Evolutionary conservation across 2,797 vertebrate genomes (phyloP).

Genomic region (Gymnocypris eckloni): DNA sequence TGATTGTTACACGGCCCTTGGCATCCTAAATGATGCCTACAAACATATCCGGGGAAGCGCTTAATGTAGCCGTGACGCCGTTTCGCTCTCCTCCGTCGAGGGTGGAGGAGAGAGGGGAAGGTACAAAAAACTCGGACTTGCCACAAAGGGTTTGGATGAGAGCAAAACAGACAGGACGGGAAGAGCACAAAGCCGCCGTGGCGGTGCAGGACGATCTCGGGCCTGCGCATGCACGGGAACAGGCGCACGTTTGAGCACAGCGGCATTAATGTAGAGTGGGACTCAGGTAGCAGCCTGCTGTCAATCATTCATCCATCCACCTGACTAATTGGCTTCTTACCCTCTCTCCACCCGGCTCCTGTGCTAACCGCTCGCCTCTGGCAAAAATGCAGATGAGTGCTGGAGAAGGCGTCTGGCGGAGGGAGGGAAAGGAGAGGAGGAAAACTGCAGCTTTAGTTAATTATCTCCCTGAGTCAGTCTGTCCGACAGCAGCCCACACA

Average conservation of each 20-base stretch:
- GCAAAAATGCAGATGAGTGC: constrained; percentile 98
- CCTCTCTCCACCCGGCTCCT: constrained; percentile 98
- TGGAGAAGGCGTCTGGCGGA: constrained; percentile 82
- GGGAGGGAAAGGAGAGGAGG: constrained; percentile 64
- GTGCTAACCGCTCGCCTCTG: constrained; percentile 99
- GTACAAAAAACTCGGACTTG: constrained; percentile 44
- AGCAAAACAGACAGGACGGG: constrained; percentile 49
- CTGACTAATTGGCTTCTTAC: constrained; percentile 99
- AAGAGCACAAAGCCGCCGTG: constrained; percentile 52
- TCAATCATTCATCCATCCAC: constrained; percentile 99
- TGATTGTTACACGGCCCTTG: constrained; percentile 22
- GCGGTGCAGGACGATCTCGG: constrained; percentile 39
- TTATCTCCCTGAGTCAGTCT: constrained; percentile 94
- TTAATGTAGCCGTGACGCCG: background rate
- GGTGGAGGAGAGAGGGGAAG: constrained; percentile 32
- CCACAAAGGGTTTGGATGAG: constrained; percentile 66
- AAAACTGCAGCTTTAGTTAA: constrained; percentile 98
- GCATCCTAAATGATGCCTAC: constrained; percentile 53
- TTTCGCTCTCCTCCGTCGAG: background rate
- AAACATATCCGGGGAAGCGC: constrained; percentile 46
- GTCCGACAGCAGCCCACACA: constrained; percentile 89
- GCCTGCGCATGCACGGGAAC: background rate
- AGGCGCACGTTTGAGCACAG: constrained; percentile 9
- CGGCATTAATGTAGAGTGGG: constrained; percentile 75
- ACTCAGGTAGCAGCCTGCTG: constrained; percentile 94